phyloP scores from a whole-genome alignment of 2,888 invertebrate genomes.

The Branchinecta sandiegonensis region DNA sequence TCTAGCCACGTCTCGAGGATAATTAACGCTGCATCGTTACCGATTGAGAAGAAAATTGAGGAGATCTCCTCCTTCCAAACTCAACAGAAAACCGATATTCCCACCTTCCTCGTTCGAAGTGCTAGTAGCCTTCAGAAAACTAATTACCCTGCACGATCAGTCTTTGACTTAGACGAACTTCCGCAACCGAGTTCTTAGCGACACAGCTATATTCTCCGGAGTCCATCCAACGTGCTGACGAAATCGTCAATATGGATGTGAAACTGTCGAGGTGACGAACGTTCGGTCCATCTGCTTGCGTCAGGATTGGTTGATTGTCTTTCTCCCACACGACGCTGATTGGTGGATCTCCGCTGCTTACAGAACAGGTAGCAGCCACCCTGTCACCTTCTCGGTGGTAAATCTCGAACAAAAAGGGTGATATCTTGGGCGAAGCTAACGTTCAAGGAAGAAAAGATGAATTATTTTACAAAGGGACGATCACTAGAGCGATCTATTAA shows the following conservation, averaged over 20 bases:
- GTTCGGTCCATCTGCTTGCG: neutral
- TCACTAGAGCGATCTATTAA: too few species aligned
- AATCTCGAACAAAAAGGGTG: neutral
- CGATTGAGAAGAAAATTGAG: too few species aligned
- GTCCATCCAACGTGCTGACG: neutral
- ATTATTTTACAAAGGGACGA: too few species aligned
- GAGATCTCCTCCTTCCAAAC: too few species aligned
- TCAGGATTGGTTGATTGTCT: neutral
- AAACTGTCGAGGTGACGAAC: neutral
- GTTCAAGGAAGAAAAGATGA: too few species aligned
- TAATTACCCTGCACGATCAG: constrained; percentile 7
- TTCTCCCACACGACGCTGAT: neutral
- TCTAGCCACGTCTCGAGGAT: too few species aligned
- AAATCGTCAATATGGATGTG: constrained; percentile 1
- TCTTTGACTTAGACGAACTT: constrained; percentile 4
- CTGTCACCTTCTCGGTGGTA: neutral
- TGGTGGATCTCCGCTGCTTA: neutral
- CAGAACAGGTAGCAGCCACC: neutral
- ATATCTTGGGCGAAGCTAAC: neutral
- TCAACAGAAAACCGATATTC: too few species aligned
- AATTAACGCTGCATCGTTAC: too few species aligned
- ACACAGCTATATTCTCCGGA: neutral
- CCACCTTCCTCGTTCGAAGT: too few species aligned
- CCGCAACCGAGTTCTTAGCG: constrained; percentile 2
- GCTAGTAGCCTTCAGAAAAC: neutral